These are phyloP conservation scores for Melanocharis versteri DNA, from an alignment of 2,113 vertebrate genomes.

Conservation along the genomic window DNA sequence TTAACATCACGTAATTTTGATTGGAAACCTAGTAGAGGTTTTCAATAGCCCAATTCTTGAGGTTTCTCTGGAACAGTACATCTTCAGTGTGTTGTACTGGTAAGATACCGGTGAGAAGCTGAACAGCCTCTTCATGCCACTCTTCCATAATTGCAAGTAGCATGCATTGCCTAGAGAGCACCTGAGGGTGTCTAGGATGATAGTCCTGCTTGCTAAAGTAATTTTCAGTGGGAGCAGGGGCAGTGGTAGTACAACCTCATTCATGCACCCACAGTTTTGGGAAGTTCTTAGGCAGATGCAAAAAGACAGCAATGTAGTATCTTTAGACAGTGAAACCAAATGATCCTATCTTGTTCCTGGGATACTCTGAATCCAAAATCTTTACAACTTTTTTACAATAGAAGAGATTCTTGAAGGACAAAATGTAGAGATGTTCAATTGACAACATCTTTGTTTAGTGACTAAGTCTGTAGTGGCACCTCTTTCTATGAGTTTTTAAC, in stretches of 20 bases:
- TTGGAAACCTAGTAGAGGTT: neutral
- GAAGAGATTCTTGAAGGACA: neutral
- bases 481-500: neutral
- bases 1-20: neutral
- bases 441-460: neutral
- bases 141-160: neutral
- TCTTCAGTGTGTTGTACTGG: neutral
- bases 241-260: too few species aligned
- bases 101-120: neutral
- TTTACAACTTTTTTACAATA: neutral
- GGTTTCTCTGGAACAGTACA: neutral
- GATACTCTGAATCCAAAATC: neutral
- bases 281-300: neutral
- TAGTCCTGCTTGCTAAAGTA: neutral
- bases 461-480: neutral
- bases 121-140: neutral
- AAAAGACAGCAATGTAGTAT: neutral
- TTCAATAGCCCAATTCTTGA: neutral
- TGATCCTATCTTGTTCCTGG: neutral
- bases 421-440: neutral
- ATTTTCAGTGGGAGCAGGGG: neutral
- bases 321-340: neutral
- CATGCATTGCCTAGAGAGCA: neutral
- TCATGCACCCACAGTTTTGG: accelerated
- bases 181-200: neutral